phyloP scores from a whole-genome alignment of 2,888 invertebrate species.

The Megamerina dolium region DNA sequence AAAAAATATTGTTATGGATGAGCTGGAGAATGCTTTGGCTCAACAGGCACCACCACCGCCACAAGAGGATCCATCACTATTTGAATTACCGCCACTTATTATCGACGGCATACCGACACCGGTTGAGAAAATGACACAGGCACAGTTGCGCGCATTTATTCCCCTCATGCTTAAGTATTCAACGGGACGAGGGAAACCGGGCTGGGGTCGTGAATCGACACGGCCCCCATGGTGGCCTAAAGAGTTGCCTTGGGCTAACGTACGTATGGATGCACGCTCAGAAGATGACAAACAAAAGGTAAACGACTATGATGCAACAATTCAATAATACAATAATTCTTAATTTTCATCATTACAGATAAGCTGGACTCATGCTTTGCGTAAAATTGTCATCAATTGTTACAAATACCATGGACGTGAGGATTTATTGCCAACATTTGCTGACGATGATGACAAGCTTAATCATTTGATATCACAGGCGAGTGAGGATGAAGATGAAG shows the following conservation, averaged over 20 bases:
- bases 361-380: conserved; percentile 94
- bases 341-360: conserved; percentile 58
- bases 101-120: conserved; percentile 98
- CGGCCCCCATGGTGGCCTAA: conserved; percentile 98
- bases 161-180: conserved; percentile 97
- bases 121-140: conserved; percentile 98
- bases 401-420: conserved; percentile 96
- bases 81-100: conserved; percentile 91
- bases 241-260: conserved; percentile 97
- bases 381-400: conserved; percentile 95
- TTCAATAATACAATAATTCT: neutral
- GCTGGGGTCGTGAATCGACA: conserved; percentile 95
- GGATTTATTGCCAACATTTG: conserved; percentile 90
- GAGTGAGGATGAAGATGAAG: conserved; percentile 35
- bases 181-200: conserved; percentile 93
- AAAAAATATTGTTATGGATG: conserved; percentile 88
- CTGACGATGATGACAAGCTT: conserved; percentile 81
- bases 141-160: conserved; percentile 92
- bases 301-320: conserved; percentile 6
- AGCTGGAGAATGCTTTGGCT: conserved; percentile 85
- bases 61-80: conserved; percentile 82
- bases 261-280: conserved; percentile 91
- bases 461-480: conserved; percentile 53
- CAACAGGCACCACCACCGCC: conserved; percentile 82
- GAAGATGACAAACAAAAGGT: conserved; percentile 98